A percentile compares a stretch with the other conserved stretches of the same genome.
phyloP scores from a whole-genome alignment of 2,797 vertebrate genomes.

The Sardinella longiceps region DNA sequence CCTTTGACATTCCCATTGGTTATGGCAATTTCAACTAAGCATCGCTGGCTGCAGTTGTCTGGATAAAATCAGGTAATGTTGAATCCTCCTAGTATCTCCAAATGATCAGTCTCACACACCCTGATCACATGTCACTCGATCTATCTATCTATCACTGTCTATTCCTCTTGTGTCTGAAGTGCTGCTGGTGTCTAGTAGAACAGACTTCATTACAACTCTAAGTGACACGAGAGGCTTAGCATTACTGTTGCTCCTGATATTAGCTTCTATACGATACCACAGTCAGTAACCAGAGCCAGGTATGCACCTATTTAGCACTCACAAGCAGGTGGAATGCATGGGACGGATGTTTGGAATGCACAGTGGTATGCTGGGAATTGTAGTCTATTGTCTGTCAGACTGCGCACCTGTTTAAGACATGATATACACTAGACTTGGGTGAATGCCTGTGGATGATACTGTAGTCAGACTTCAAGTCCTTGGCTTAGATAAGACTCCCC shows the following conservation, averaged over 20 bases:
- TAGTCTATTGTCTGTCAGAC: background rate
- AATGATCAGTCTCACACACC: background rate
- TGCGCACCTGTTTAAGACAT: background rate
- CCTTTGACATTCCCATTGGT: no score
- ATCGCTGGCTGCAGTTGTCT: no score
- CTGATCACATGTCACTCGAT: background rate
- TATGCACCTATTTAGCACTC: background rate
- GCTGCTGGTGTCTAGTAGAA: slow-evolving; percentile 28
- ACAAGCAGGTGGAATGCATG: background rate
- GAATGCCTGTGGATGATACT: background rate
- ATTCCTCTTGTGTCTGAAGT: background rate
- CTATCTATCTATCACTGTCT: background rate
- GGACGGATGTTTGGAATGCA: background rate
- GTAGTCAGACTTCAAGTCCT: background rate
- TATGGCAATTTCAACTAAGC: no score
- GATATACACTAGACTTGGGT: background rate
- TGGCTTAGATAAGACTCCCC: background rate
- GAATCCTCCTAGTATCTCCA: background rate
- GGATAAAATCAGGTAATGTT: no score
- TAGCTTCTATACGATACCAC: slow-evolving; percentile 29
- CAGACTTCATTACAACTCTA: slow-evolving; percentile 37
- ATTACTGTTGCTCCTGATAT: slow-evolving; percentile 25
- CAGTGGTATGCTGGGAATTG: background rate
- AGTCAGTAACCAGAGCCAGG: slow-evolving; percentile 33
- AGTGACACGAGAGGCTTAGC: background rate